Base-by-base conservation (phyloP, 2,797 vertebrate genomes). In the Phalloptychus januarius region DNA sequence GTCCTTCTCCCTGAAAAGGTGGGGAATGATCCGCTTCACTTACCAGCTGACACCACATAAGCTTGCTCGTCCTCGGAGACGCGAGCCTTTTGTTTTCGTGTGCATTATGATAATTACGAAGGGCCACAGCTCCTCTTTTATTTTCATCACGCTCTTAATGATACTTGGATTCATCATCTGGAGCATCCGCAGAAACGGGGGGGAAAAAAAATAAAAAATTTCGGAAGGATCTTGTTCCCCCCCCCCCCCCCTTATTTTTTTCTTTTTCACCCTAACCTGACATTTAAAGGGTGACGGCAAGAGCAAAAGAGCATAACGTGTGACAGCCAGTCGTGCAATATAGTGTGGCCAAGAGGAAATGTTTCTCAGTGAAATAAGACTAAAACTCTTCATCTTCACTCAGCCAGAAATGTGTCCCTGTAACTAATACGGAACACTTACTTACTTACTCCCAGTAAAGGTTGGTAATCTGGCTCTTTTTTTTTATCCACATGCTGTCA, bases 21-120 rank as follows among this genome's bases (percentile, higher is more conserved):
- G 92, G 91, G 76, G 89, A 92, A 93, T 93, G 93, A 94, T 93
- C 85, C 79, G 88, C 94, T 93, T 93, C 92, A 92, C 91, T 93
- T 92, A 93, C 86, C 92, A 93, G 91, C 92, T 94, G 93, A 94
- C 92, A 93, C 92, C 91, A 88, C 92, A 87, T 90, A 91, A 94
- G 94, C 92, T 90, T 15, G 86, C 89, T 91, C 76, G 90, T 95
- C 94, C 92, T 93, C 91, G 15, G 93, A 93, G 93, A 93, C 90
- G 80, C 73, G 5, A 87, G 90, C 86, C 93, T 92, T 93, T 94
- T 94, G 93, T 94, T 94, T 93, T 94, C 91, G 78, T 85, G 84
- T 94, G 90, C 92, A 92, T 94, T 94, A 95, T 94, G 92, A 93
- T 95, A 94, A 95, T 94, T 94, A 93, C 85, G 82, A 90, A 85